Conservation (phyloP, 1,140 invertebrate species). For the Aphaenogaster ashmeadi region DNA sequence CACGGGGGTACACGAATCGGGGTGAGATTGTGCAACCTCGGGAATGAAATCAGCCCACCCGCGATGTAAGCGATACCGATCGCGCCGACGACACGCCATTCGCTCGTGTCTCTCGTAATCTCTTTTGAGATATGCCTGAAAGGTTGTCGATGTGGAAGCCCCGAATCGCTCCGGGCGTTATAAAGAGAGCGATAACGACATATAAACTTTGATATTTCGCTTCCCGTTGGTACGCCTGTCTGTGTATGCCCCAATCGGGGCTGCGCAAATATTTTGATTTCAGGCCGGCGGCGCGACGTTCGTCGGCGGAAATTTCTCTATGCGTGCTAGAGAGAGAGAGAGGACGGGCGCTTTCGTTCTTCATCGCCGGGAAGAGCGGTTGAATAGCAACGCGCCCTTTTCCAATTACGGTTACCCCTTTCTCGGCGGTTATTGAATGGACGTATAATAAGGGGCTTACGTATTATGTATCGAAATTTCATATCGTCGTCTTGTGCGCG, state of each 20-base stretch:
- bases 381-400: slow-evolving; percentile 24
- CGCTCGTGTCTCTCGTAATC: slow-evolving; percentile 67
- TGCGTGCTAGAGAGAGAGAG: too few relatives aligned
- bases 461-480: slow-evolving; percentile 38
- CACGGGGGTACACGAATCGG: slow-evolving; percentile 50
- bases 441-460: not conserved
- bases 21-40: slow-evolving; percentile 61
- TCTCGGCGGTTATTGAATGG: not conserved
- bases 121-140: slow-evolving; percentile 61
- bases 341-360: slow-evolving; percentile 7
- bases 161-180: slow-evolving; percentile 57
- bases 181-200: slow-evolving; percentile 59
- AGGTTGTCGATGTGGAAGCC: slow-evolving; percentile 40
- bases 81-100: slow-evolving; percentile 76
- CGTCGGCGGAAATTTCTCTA: slow-evolving; percentile 62
- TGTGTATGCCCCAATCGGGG: slow-evolving; percentile 60
- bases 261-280: slow-evolving; percentile 73
- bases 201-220: slow-evolving; percentile 59
- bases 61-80: slow-evolving; percentile 69
- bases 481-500: not conserved
- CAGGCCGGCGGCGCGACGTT: slow-evolving; percentile 64
- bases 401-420: slow-evolving; percentile 48
- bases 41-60: slow-evolving; percentile 75
- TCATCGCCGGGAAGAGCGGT: slow-evolving; percentile 17
- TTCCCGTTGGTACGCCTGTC: slow-evolving; percentile 46